Conservation (phyloP, 2,888 invertebrate species). For the Troides oblongomaculatus region DNA sequence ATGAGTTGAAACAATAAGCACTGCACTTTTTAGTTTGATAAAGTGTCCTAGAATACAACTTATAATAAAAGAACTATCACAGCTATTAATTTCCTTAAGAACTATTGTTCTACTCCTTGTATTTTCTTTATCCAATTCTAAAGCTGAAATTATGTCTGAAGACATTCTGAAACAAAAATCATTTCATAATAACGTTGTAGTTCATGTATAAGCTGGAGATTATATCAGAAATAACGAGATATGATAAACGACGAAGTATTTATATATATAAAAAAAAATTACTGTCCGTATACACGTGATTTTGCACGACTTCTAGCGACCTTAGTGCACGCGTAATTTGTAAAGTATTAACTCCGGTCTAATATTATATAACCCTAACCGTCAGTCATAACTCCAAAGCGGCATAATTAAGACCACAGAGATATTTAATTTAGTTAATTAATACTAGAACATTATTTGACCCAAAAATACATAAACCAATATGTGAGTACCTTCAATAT, state of each 20-base stretch:
- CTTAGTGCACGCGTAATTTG: slow-evolving; percentile 28
- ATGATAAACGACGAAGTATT: slow-evolving; percentile 14
- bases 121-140: slow-evolving; percentile 82
- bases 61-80: slow-evolving; percentile 86
- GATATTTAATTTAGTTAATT: slow-evolving; percentile 8
- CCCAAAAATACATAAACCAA: background rate
- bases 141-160: slow-evolving; percentile 80
- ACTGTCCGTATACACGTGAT: slow-evolving; percentile 12
- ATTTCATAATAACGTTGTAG: background rate
- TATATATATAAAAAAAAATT: slow-evolving; percentile 1
- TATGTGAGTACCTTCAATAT: background rate
- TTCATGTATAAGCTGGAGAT: slow-evolving; percentile 1
- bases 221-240: slow-evolving; percentile 7
- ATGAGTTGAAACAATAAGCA: slow-evolving; percentile 84
- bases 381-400: slow-evolving; percentile 22
- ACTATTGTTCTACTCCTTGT: slow-evolving; percentile 79
- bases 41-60: slow-evolving; percentile 84
- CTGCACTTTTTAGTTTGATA: slow-evolving; percentile 78
- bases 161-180: slow-evolving; percentile 76
- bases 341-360: slow-evolving; percentile 24
- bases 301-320: slow-evolving; percentile 24
- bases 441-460: slow-evolving; percentile 7
- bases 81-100: slow-evolving; percentile 84
- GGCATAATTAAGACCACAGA: slow-evolving; percentile 18
- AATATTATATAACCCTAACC: slow-evolving; percentile 29